Evolutionary conservation across 2,888 invertebrate genomes (phyloP).

Genomic region (Holacanthella duospinosa): DNA sequence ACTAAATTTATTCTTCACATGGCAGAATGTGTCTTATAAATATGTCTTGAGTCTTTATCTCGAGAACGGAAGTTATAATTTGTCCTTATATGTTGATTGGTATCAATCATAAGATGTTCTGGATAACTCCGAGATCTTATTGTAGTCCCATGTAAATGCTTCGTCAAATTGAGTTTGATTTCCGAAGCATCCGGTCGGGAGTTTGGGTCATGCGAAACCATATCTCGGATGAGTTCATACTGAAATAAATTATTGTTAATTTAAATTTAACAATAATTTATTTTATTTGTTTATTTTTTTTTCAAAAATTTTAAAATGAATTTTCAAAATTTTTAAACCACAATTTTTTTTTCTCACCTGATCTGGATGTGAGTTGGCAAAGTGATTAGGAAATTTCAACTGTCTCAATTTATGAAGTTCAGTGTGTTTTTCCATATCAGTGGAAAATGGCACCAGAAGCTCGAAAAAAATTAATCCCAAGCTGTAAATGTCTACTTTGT

Average conservation of each 20-base stretch:
- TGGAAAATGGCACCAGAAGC: slow-evolving; percentile 74
- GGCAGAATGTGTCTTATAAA: not conserved
- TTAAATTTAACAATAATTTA: not conserved
- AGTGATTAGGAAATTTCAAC: slow-evolving; percentile 58
- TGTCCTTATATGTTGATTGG: not conserved
- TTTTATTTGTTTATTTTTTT: not conserved
- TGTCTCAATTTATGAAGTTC: slow-evolving; percentile 56
- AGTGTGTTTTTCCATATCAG: slow-evolving; percentile 76
- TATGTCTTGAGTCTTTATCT: too few relatives aligned
- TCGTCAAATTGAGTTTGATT: slow-evolving; percentile 27
- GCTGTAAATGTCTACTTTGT: slow-evolving; percentile 91
- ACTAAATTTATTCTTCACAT: not conserved
- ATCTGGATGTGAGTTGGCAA: slow-evolving; percentile 52
- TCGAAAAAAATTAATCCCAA: slow-evolving; percentile 90
- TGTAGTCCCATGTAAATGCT: not conserved
- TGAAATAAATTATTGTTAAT: slow-evolving; percentile 42
- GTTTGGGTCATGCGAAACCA: slow-evolving; percentile 63
- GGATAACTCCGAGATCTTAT: not conserved
- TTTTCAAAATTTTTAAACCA: not conserved
- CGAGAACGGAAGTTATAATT: not conserved
- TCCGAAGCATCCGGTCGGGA: slow-evolving; percentile 50
- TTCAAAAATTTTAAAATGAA: not conserved
- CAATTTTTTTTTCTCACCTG: slow-evolving; percentile 51
- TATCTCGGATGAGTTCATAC: slow-evolving; percentile 60
- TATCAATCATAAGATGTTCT: not conserved